Evolutionary conservation across 2,113 vertebrate genomes (phyloP).

Genomic region (Percopsis transmontana): DNA sequence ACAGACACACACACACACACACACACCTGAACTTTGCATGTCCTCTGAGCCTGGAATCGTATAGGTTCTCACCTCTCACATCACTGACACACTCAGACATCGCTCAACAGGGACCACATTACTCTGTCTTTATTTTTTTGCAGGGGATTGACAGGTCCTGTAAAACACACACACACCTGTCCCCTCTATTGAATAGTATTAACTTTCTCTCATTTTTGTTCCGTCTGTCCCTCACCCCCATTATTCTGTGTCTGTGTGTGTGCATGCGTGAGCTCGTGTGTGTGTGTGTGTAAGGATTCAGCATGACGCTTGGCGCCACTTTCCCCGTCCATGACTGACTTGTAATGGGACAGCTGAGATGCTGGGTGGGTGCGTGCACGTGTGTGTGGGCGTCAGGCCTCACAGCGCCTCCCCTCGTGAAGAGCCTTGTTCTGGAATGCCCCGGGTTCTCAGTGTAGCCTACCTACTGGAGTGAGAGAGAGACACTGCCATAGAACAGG

Average conservation of each 20-base stretch:
- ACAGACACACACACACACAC: background rate
- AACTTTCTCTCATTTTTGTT: conserved; percentile 78
- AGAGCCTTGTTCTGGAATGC: conserved; percentile 44
- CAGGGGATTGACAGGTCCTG: conserved; percentile 68
- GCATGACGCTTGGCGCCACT: conserved; percentile 69
- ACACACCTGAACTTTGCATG: conserved; percentile 63
- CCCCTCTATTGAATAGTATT: conserved; percentile 76
- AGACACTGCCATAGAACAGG: no score
- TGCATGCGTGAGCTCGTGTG: conserved; percentile 28
- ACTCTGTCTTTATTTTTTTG: conserved; percentile 51
- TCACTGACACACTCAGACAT: conserved; percentile 17
- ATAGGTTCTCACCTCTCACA: conserved; percentile 66
- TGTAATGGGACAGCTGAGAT: conserved; percentile 55
- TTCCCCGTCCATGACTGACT: conserved; percentile 60
- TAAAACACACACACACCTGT: conserved; percentile 53
- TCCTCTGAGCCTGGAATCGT: conserved; percentile 57
- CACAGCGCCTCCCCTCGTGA: conserved; percentile 31
- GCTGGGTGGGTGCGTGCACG: conserved; percentile 21
- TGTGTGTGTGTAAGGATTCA: conserved; percentile 35
- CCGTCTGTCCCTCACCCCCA: conserved; percentile 72
- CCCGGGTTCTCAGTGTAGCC: no score
- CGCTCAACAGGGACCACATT: conserved; percentile 53
- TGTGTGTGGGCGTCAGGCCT: conserved; percentile 37
- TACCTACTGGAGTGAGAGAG: no score
- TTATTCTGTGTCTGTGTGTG: conserved; percentile 60